Base-by-base conservation (phyloP, 2,888 invertebrate genomes). In the Calephelis perditalis region DNA sequence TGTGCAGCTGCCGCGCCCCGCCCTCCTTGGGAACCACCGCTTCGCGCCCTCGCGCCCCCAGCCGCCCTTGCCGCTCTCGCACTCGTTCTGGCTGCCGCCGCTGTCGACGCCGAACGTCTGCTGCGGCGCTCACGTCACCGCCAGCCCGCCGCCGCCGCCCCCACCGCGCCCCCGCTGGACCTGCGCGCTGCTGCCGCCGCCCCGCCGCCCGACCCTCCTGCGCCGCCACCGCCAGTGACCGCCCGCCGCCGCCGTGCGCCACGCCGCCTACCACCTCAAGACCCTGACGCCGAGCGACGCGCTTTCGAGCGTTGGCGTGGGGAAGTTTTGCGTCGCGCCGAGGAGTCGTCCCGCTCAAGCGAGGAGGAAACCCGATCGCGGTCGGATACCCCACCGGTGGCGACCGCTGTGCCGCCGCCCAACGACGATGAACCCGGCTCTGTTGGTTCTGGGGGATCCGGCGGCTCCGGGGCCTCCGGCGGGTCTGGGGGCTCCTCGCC, bases 11-110 rank as follows among this genome's bases (percentile, higher is more conserved):
- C 63, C 62, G 69, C 82, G 89, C 62, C 84, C 88, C 61, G 92
- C 92, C 55, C 88, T 93, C 62, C 86, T 84, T 70, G 84, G 94
- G 69, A 92, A 94, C 75, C 81, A 89, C 59, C 91, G 93, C 66
- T 76, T 68, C 77, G 79, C 61, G 63, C 84, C 94, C 64, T 94
- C 93, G 58, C 86, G 88, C 62, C 68, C 61, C 69, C 76, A 37
- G 73, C 80, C 67, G 77, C 78, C 37, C 65, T 77, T 56, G 73
- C 73, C 45, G 75, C 78, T 62, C 74, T 81, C 54, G 79, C 75
- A 65, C 73, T 77, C 37, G 81, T 77, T 67, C 74, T 81, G 15
- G 80, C 74, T 56, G 79, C 80, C 65, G 78, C 75, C 67, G 76
- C 76, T 63, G 65, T 74, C 7, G 76, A 75, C 71, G 73, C 75